Base-by-base conservation (phyloP, 2,797 vertebrate species). In the Odontamblyopus lacepedii region DNA sequence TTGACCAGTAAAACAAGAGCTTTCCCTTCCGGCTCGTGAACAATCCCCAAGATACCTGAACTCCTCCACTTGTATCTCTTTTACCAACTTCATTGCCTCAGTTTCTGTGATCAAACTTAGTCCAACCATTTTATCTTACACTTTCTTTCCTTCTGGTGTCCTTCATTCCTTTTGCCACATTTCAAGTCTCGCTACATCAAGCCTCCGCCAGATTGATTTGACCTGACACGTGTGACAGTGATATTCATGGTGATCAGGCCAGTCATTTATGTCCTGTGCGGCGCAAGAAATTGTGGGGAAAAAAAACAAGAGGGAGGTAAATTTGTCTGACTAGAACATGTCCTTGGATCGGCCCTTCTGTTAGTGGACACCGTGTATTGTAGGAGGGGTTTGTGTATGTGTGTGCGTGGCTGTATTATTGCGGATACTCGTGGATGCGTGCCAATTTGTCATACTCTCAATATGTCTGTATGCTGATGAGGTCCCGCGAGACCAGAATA, bases 241-340 rank as follows among this genome's bases (percentile, higher is more conserved):
- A 91, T 89, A 91, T 93, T 91, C 87, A 90, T 80, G 85, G 72
- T n/a, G 73, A 88, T 83, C 88, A 84, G 69, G 67, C 73, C 64
- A 85, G 87, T 91, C 90, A 84, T 89, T 87, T 82, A 68, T 76
- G 64, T 15, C 67, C 72, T 6, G 4, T 67, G 4, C 63, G 53
- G 78, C 56, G 1, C 38, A 55, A 78, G 79, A 85, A 86, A 83
- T 88, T 84, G 87, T 86, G 79, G 71, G 73, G 35, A 38, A 73
- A 84, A 90, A 83, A 81, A 84, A 85, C 85, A 64, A 70, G 77
- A 76, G 78, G 68, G 74, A 74, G 77, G 86, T 80, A 83, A 74
- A 91, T 87, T 85, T 79, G 80, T 81, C 82, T 78, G 78, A 86
- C 81, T 15, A 69, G 6, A 61, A 78, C 78, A 87, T 78, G 87